Percentiles rank a stretch among this genome's conserved stretches.
phyloP scores from a whole-genome alignment of 2,113 vertebrate species.

The Halichoeres trimaculatus region DNA sequence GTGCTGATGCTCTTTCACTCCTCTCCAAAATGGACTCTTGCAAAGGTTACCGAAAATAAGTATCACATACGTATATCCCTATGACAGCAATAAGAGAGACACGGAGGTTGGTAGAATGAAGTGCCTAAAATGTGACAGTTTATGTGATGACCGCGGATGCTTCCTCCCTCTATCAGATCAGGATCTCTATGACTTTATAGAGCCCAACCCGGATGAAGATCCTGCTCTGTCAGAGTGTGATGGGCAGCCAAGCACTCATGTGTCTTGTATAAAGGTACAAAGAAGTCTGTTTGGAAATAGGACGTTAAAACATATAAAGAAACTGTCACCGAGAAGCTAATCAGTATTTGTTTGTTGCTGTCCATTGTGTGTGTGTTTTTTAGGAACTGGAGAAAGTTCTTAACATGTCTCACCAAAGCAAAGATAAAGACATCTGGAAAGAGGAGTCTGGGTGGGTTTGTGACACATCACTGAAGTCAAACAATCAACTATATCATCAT shows the following conservation, averaged over 20 bases:
- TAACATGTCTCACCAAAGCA: slow-evolving; percentile 88
- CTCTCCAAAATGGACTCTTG: slow-evolving; percentile 91
- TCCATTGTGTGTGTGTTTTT: slow-evolving; percentile 44
- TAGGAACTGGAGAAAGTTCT: slow-evolving; percentile 90
- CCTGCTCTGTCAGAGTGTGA: slow-evolving; percentile 89
- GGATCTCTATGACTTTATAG: slow-evolving; percentile 94
- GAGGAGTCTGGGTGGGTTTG: slow-evolving; percentile 89
- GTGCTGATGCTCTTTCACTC: slow-evolving; percentile 86
- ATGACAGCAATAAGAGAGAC: slow-evolving; percentile 71
- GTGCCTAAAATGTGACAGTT: slow-evolving; percentile 69
- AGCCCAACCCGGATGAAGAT: slow-evolving; percentile 89
- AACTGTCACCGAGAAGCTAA: not conserved
- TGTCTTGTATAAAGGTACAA: slow-evolving; percentile 91
- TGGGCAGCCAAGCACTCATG: slow-evolving; percentile 83
- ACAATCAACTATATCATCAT: not conserved
- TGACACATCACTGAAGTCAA: not conserved
- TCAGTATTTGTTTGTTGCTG: not conserved
- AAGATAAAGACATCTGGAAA: slow-evolving; percentile 88
- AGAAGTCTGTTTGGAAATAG: not conserved
- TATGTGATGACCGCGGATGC: slow-evolving; percentile 75
- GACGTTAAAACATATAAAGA: not conserved
- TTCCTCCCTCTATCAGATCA: slow-evolving; percentile 88
- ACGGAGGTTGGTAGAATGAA: slow-evolving; percentile 67
- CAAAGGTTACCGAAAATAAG: slow-evolving; percentile 88
- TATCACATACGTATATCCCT: slow-evolving; percentile 63